Evolutionary conservation across 2,797 vertebrate species (phyloP), one percentile per base, ranked within the genome.

Genomic region (Rhinatrema bivittatum): DNA sequence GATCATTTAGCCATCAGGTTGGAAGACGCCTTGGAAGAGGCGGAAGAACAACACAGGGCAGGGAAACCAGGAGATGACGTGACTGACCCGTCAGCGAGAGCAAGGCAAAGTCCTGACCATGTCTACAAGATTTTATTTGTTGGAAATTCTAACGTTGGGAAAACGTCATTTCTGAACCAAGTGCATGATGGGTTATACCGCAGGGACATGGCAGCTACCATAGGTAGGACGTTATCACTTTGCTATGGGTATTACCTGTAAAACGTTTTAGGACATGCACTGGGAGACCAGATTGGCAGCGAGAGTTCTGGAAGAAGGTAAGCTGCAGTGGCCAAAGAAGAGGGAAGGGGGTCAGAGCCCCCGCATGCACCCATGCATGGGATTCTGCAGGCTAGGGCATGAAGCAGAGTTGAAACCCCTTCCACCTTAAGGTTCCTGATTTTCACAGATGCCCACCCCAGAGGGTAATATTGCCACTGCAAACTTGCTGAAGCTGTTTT

Each of bases 111-210:
- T 5, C 77, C 76, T 15, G 83, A 86, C 5, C 64, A 78, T 16
- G 18, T 87, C 34, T 90, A 85, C 70, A 89, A 96, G 0, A 68
- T 99, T 48, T 58, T 97, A 47, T 87, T 98, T 28, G 41, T 98
- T 4, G 95, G 95, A 56, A 84, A 91, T 55, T 86, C 91, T 42
- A 70, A 69, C 0, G 91, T 97, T 59, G 95, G 95, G 32, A 99
- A 99, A 60, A 93, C 93, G 0, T 91, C 91, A 1, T 97, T 95
- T 63, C 79, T 97, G 58, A 74, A 80, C 65, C 76, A 88, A 24
- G 49, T 90, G 41, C 78, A 86, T 0, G 69, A 68, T 3, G 67
- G 88, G 19, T 46, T 64, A 52, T 94, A 91, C 34, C 72, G 56
- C 40, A 43, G 58, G 0, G 75, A 86, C 24, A 39, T 84, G 20